Percentiles rank a stretch among this genome's conserved stretches.
Conservation (phyloP, 2,113 vertebrate genomes). For the Amazona vittata region DNA sequence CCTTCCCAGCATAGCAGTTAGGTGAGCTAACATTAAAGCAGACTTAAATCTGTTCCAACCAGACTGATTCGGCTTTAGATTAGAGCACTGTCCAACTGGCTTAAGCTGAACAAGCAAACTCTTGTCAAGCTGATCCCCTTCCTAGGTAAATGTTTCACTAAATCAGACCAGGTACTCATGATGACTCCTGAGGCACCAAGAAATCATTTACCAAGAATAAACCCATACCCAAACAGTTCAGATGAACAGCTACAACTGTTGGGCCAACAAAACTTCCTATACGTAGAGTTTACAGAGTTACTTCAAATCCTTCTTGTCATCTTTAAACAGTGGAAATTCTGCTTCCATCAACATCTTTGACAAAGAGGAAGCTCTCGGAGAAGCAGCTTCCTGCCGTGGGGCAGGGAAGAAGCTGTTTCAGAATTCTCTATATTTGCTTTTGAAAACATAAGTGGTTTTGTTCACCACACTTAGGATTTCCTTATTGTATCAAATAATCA, state of each 20-base stretch:
- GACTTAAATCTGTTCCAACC: not conserved
- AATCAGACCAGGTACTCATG: not conserved
- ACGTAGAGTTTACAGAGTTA: not conserved
- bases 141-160: not conserved
- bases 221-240: not conserved
- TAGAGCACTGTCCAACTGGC: not conserved
- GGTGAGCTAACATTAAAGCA: not conserved
- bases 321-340: not conserved
- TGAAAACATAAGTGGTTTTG: not conserved
- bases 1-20: not conserved
- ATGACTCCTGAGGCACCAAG: not conserved
- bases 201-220: not conserved
- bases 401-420: not conserved
- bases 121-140: not conserved
- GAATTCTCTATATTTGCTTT: not conserved
- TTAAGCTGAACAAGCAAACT: not conserved
- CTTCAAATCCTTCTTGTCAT: not conserved
- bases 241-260: not conserved
- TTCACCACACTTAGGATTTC: not conserved
- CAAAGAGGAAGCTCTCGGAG: not conserved
- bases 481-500: conserved; percentile 5
- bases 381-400: not conserved
- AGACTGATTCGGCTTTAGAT: not conserved
- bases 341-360: not conserved
- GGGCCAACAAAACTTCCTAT: not conserved